Evolutionary conservation across 2,113 vertebrate species (phyloP).

Genomic region (Siphamia tubifer): DNA sequence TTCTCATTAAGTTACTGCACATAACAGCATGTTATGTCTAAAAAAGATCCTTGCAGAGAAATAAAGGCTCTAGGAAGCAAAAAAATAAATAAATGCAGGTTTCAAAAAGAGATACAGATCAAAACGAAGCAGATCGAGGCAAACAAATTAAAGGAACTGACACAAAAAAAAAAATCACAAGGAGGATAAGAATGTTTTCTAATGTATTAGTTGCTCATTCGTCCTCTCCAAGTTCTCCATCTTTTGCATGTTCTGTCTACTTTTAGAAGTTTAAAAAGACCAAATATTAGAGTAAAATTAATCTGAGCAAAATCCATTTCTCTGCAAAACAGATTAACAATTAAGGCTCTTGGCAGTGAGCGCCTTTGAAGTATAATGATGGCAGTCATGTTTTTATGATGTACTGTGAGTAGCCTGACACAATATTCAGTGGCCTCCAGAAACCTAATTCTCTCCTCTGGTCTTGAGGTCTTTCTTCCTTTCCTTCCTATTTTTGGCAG

Average conservation of each 20-base stretch:
- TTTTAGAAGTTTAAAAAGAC: constrained; percentile 7
- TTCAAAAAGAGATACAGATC: no score
- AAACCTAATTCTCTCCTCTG: constrained; percentile 18
- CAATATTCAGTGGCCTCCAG: neutral
- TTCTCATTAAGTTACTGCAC: constrained; percentile 25
- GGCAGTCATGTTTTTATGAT: constrained; percentile 19
- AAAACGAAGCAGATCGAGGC: no score
- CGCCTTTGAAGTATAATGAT: constrained; percentile 50
- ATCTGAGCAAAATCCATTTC: constrained; percentile 48
- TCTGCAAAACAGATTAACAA: constrained; percentile 52
- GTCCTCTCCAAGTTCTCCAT: neutral
- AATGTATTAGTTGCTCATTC: constrained; percentile 13
- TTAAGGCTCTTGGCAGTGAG: constrained; percentile 50
- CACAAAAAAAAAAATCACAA: neutral
- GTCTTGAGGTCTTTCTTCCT: constrained; percentile 14
- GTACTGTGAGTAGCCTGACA: constrained; percentile 11
- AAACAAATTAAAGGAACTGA: no score
- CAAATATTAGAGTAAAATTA: constrained; percentile 42
- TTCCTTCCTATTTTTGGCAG: constrained; percentile 8
- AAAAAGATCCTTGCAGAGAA: neutral
- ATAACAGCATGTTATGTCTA: neutral
- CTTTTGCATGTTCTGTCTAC: neutral
- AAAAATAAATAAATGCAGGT: neutral
- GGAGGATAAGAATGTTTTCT: neutral
- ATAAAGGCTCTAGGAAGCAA: neutral